Conservation (phyloP, 2,888 invertebrate genomes). For the Ischnus inquisitorius region DNA sequence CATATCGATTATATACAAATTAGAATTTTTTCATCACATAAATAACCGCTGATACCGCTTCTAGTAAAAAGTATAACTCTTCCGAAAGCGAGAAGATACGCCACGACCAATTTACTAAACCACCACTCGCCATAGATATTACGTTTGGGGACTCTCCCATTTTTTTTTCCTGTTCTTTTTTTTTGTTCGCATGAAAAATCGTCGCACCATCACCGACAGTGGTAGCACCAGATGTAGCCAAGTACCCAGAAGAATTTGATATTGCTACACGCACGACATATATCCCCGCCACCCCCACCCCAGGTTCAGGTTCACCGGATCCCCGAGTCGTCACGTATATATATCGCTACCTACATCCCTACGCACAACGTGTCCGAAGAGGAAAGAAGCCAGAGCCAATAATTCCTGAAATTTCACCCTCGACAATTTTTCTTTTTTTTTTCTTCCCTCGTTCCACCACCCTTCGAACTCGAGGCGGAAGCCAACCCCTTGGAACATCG, state of each 20-base stretch:
- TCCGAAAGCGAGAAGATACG: neutral
- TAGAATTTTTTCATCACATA: neutral
- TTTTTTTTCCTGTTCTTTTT: neutral
- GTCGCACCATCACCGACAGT: conserved; percentile 48
- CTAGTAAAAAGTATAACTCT: neutral
- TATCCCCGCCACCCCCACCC: neutral
- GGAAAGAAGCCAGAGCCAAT: conserved; percentile 32
- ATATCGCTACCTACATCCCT: conserved; percentile 14
- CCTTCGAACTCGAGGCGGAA: neutral
- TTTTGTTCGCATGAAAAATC: conserved; percentile 52
- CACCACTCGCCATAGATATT: conserved; percentile 36
- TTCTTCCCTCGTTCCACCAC: neutral
- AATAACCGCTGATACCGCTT: neutral
- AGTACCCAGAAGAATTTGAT: conserved; percentile 64
- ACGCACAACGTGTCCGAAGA: conserved; percentile 30
- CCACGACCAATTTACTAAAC: conserved; percentile 51
- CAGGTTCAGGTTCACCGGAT: neutral
- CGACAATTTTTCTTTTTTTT: conserved; percentile 47
- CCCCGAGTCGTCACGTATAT: conserved; percentile 46
- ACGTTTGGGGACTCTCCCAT: neutral
- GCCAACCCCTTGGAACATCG: conserved; percentile 31
- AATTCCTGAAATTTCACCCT: conserved; percentile 60
- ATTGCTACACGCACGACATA: conserved; percentile 50
- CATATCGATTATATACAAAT: neutral
- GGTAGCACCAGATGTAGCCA: conserved; percentile 58